phyloP scores from a whole-genome alignment of 2,888 invertebrate genomes.

The Oscheius sp. region DNA sequence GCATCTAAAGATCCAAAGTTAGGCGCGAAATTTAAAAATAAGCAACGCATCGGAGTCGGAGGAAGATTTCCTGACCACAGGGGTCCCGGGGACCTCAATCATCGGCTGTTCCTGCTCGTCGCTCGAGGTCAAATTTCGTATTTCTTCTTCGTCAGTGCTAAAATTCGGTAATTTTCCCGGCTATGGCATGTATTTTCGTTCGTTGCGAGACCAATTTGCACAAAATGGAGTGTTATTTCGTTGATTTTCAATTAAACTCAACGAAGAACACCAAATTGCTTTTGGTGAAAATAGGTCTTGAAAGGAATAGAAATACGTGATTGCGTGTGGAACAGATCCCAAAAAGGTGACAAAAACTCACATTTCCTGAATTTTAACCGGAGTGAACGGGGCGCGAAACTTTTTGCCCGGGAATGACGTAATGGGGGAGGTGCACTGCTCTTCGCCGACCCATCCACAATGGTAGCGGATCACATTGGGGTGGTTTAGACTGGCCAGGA shows the following conservation, averaged over 20 bases:
- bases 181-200: no score
- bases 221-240: no score
- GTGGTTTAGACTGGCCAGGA: conserved; percentile 73
- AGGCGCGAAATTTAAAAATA: neutral
- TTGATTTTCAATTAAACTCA: no score
- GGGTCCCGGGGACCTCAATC: neutral
- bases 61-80: neutral
- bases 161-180: neutral
- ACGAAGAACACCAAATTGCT: no score
- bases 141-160: conserved; percentile 23
- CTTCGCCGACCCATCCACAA: conserved; percentile 72
- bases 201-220: no score
- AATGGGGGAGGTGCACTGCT: neutral
- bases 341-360: conserved; percentile 5
- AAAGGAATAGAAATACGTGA: no score
- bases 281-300: no score
- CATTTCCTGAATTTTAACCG: conserved; percentile 29
- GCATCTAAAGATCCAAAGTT: neutral
- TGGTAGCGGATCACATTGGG: conserved; percentile 74
- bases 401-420: neutral
- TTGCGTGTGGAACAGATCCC: neutral
- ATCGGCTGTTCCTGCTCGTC: neutral
- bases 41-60: conserved; percentile 17
- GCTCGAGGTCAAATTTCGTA: neutral
- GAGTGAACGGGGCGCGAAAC: neutral